These are phyloP conservation scores for Pituophis catenifer DNA, from an alignment of 2,113 vertebrate species.

Conservation along the genomic window DNA sequence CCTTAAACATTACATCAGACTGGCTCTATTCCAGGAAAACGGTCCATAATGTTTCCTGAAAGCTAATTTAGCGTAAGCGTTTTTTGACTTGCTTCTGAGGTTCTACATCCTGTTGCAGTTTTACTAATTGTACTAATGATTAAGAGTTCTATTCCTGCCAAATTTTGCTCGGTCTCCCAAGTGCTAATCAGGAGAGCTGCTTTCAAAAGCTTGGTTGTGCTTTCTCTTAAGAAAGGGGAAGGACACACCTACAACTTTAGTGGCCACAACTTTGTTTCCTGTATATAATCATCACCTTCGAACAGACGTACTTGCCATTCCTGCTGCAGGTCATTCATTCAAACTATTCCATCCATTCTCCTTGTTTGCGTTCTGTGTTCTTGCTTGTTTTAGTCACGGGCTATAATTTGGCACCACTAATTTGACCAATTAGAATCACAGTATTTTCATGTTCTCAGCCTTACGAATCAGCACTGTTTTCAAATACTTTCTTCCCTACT, in stretches of 20 bases:
- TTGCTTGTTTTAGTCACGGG: background rate
- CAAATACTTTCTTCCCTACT: conserved; percentile 40
- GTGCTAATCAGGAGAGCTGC: background rate
- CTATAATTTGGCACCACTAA: background rate
- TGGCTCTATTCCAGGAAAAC: background rate
- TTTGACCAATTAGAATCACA: background rate
- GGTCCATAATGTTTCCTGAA: background rate
- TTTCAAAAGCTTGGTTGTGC: conserved; percentile 23
- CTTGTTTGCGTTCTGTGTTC: background rate
- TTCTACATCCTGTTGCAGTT: background rate
- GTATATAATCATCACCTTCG: background rate
- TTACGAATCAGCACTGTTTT: conserved; percentile 49
- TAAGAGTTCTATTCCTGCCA: background rate
- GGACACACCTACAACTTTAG: conserved; percentile 9
- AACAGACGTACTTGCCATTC: background rate
- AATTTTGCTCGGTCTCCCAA: background rate
- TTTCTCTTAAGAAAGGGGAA: background rate
- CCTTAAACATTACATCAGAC: too few species aligned
- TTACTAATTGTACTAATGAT: background rate
- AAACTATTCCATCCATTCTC: background rate
- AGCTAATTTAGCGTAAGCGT: background rate
- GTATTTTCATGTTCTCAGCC: conserved; percentile 31
- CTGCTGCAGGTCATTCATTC: background rate
- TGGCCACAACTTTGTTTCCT: background rate
- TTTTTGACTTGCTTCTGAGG: background rate